Evolutionary conservation across 2,113 vertebrate species (phyloP), one percentile per base, ranked within the genome.

Genomic region (Paradoxurus hermaphroditus): DNA sequence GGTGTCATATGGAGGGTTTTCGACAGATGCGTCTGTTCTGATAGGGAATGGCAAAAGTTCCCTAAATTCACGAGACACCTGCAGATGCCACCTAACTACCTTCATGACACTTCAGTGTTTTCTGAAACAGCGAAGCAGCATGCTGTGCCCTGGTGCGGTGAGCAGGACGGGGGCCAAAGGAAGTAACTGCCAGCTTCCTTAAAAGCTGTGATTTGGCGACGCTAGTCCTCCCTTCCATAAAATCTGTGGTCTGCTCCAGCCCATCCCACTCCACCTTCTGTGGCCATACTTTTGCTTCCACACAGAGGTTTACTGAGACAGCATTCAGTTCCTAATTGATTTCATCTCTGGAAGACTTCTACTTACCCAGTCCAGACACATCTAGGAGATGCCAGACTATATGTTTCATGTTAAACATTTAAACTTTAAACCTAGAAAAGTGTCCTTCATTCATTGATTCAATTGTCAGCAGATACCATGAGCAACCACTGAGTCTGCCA

Each of bases 121-220:
- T 31, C 23, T 29, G 4, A 34, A 75, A 36, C n/a, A 29, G 36
- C 6, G 6, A 34, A 41, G 72, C 41, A 27, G 36, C 5, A 0
- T 2, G 0, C 27, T 12, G 39, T 18, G 44, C 46, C 44, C n/a
- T n/a, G 16, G 73, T 15, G 39, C 59, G 19, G 53, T 3, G 9
- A 29, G 27, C 15, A 15, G 65, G 63, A 31, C 3, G 4, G 23
- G 72, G 10, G 12, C 12, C 21, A 25, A 21, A 81, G 72, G 78
- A 8, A 7, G 77, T 8, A 2, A 19, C 41, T 2, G 0, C 46
- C 12, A 18, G 39, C 53, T n/a, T 49, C 29, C 73, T 31, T 14
- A 9, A 68, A 29, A 46, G 13, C 73, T 16, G n/a, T 29, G 7
- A n/a, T 36, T 29, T 6, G 1, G 0, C 0, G 4, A 41, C 19